phyloP scores from a whole-genome alignment of 2,888 invertebrate genomes.

The Deilephila elpenor region DNA sequence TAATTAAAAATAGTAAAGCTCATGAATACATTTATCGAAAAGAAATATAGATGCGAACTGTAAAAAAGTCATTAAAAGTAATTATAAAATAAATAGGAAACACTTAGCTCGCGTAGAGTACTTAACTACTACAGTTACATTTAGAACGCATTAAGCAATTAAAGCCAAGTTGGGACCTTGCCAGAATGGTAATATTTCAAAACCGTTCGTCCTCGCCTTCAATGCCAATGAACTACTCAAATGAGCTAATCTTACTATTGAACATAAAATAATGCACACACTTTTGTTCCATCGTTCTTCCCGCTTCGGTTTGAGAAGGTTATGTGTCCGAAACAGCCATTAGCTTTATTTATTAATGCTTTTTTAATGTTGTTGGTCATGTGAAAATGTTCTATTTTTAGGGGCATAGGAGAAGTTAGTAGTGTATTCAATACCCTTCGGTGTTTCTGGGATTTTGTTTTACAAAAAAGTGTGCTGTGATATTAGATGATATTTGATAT shows the following conservation, averaged over 20 bases:
- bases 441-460: too few relatives aligned
- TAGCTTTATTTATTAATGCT: not conserved
- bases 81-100: constrained; percentile 22
- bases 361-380: not conserved
- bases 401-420: too few relatives aligned
- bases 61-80: not conserved
- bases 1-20: too few relatives aligned
- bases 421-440: too few relatives aligned
- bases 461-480: too few relatives aligned
- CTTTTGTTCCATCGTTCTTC: constrained; percentile 1
- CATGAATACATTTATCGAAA: not conserved
- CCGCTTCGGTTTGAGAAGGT: constrained; percentile 6
- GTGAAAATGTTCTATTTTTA: not conserved
- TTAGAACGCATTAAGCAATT: constrained; percentile 23
- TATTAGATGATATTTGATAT: too few relatives aligned
- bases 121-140: constrained; percentile 13
- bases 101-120: not conserved
- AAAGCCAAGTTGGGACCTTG: constrained; percentile 19
- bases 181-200: constrained; percentile 34
- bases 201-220: constrained; percentile 38
- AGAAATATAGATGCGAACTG: not conserved
- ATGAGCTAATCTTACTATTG: constrained; percentile 17
- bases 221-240: constrained; percentile 24
- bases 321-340: not conserved
- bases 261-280: constrained; percentile 2